Conservation (phyloP, 1,140 invertebrate genomes). For the Daktulosphaira vitifoliae region DNA sequence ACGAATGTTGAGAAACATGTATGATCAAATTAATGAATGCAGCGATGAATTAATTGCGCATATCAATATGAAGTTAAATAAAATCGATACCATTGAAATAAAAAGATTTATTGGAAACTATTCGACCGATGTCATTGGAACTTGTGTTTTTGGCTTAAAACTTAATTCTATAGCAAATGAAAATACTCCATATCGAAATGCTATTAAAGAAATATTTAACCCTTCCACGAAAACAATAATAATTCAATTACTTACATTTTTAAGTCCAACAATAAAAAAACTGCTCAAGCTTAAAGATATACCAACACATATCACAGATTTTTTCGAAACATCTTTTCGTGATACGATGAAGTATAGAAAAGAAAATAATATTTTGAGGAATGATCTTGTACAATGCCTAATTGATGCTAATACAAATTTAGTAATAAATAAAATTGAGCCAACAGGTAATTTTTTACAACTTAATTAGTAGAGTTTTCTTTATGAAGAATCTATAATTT, state of each 20-base stretch:
- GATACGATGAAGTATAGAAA: constrained; percentile 39
- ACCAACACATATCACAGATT: no score
- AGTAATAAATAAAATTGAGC: not conserved
- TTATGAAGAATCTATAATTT: no score
- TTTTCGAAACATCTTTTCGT: not conserved
- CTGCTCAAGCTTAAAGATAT: no score
- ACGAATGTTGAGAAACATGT: constrained; percentile 51
- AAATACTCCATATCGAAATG: no score
- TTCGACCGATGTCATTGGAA: not conserved
- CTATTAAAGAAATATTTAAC: no score
- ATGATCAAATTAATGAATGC: constrained; percentile 45
- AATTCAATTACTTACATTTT: no score
- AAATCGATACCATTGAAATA: not conserved
- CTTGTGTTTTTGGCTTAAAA: no score
- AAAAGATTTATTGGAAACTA: not conserved
- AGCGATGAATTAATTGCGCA: constrained; percentile 35
- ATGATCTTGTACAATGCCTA: constrained; percentile 42
- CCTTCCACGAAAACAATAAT: no score
- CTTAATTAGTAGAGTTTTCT: no score
- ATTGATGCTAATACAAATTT: constrained; percentile 1
- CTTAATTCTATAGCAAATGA: no score
- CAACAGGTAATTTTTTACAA: not conserved
- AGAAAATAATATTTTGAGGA: constrained; percentile 37
- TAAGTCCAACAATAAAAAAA: no score
- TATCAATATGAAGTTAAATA: not conserved